Conservation (phyloP, 2,888 invertebrate genomes). For the Acrobeloides nanus region DNA sequence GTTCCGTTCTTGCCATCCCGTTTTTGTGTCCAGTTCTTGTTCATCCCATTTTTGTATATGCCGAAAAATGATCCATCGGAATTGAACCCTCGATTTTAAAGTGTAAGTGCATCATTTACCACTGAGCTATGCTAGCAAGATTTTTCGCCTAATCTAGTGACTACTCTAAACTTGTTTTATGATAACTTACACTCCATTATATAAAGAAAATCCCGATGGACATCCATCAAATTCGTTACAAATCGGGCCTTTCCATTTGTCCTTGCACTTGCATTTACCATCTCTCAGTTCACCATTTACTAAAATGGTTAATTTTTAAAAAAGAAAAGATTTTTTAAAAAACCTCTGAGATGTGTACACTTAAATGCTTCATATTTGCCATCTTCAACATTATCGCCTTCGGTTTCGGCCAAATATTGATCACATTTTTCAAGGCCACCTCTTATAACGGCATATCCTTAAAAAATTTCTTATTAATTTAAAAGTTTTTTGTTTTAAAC, state of each 20-base stretch:
- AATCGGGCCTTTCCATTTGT: slow-evolving; percentile 40
- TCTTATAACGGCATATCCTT: slow-evolving; percentile 40
- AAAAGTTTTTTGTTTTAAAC: too few species aligned
- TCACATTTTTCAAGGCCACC: slow-evolving; percentile 42
- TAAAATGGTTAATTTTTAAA: slow-evolving; percentile 12
- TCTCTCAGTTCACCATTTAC: slow-evolving; percentile 29
- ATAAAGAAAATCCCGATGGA: slow-evolving; percentile 28
- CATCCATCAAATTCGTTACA: slow-evolving; percentile 45
- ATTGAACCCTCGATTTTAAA: too few species aligned
- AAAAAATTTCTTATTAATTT: too few species aligned
- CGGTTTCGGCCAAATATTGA: slow-evolving; percentile 23
- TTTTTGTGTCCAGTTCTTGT: too few species aligned
- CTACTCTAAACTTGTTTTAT: too few species aligned
- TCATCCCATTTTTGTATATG: too few species aligned
- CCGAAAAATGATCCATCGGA: too few species aligned
- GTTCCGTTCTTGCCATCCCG: too few species aligned
- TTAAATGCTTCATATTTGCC: slow-evolving; percentile 40
- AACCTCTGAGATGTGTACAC: slow-evolving; percentile 31
- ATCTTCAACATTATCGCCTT: slow-evolving; percentile 22
- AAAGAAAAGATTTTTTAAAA: slow-evolving; percentile 3
- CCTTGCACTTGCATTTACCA: slow-evolving; percentile 37
- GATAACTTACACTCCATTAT: slow-evolving; percentile 33
- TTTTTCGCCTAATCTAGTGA: too few species aligned
- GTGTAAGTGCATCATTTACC: too few species aligned
- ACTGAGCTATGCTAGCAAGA: too few species aligned